A percentile compares a stretch with the other conserved stretches of the same genome.
These are phyloP conservation scores for Epizoanthus ramosus DNA, from an alignment of 92 coral and sea anemone genomes.

Conservation along the genomic window DNA sequence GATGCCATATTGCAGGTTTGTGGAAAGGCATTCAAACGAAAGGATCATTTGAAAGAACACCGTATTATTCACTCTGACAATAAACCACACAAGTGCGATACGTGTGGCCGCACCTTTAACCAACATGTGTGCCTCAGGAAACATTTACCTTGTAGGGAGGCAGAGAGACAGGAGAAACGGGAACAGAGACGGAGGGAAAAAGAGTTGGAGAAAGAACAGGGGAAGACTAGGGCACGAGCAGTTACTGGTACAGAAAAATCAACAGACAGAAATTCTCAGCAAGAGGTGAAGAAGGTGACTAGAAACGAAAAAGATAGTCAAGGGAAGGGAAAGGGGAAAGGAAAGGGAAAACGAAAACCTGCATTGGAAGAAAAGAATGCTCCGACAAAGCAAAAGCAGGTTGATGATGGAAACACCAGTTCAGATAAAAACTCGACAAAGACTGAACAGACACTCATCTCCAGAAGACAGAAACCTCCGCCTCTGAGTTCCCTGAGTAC, in stretches of 20 bases:
- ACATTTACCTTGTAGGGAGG: slow-evolving; percentile 81
- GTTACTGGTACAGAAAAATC: not conserved
- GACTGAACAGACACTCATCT: not conserved
- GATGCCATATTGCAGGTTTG: slow-evolving; percentile 55
- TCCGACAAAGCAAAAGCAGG: not conserved
- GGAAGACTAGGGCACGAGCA: not conserved
- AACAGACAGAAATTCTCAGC: not conserved
- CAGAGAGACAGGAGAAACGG: slow-evolving; percentile 66
- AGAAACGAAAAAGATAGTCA: not conserved
- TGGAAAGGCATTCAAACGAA: slow-evolving; percentile 78
- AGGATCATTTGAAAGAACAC: slow-evolving; percentile 72
- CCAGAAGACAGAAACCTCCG: not conserved
- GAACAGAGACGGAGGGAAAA: slow-evolving; percentile 40
- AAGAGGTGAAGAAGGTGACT: not conserved
- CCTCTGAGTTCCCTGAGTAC: not conserved
- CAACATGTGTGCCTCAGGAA: slow-evolving; percentile 74
- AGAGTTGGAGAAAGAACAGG: not conserved
- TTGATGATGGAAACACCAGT: not conserved
- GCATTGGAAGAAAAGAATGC: slow-evolving; percentile 10
- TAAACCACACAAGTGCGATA: slow-evolving; percentile 79
- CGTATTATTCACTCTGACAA: slow-evolving; percentile 66
- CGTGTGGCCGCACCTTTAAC: slow-evolving; percentile 70
- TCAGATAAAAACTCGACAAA: not conserved
- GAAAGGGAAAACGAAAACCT: slow-evolving; percentile 5
- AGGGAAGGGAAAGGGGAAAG: not conserved